These are phyloP conservation scores for Ochotona princeps DNA, from an alignment of 2,113 vertebrate species.

Conservation along the genomic window DNA sequence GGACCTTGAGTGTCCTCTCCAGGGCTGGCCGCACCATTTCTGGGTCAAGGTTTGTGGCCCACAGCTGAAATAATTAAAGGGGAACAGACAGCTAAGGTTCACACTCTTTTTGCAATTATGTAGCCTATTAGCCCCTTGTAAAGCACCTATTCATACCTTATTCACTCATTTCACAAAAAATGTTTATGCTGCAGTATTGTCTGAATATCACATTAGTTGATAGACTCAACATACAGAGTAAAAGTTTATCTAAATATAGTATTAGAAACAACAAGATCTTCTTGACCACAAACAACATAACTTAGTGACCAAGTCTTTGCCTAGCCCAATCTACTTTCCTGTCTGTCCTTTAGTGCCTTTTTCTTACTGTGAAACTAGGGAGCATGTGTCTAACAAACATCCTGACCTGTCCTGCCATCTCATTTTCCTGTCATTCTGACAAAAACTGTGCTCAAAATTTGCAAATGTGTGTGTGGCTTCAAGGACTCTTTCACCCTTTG, in stretches of 20 bases:
- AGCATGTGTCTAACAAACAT: background rate
- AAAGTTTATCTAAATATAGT: background rate
- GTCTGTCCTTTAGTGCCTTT: background rate
- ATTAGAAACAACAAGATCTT: background rate
- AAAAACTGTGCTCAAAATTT: background rate
- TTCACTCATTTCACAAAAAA: background rate
- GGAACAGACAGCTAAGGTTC: background rate
- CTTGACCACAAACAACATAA: background rate
- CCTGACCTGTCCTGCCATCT: background rate
- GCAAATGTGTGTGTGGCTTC: background rate
- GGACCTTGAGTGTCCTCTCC: slow-evolving; percentile 89
- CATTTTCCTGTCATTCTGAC: background rate
- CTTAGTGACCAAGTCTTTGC: background rate
- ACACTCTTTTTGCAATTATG: too few relatives aligned
- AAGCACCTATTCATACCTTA: background rate
- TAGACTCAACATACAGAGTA: background rate
- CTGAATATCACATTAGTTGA: background rate
- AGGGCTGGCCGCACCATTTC: slow-evolving; percentile 91
- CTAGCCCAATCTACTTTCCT: background rate
- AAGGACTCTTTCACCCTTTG: background rate
- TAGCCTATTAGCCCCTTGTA: background rate
- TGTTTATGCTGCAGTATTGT: background rate
- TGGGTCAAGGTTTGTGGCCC: slow-evolving; percentile 92
- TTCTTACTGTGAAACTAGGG: background rate
- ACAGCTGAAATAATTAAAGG: slow-evolving; percentile 88